A percentile compares a stretch with the other conserved stretches of the same genome.
Evolutionary conservation across 2,113 vertebrate species (phyloP).

Genomic region (Caloenas nicobarica): DNA sequence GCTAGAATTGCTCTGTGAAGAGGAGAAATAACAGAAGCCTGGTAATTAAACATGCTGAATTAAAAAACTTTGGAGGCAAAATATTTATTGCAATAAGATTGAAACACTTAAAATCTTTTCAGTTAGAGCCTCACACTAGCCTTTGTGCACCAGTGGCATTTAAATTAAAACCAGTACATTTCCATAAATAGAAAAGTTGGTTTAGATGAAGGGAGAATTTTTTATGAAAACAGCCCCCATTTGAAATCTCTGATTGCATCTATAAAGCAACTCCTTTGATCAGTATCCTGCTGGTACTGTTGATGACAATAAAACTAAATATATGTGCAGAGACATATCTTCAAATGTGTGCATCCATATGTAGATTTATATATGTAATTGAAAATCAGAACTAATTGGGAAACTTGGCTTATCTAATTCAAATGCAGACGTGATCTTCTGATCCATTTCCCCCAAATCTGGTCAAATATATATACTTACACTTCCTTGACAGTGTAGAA

Average conservation of each 20-base stretch:
- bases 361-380: not conserved
- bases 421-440: not conserved
- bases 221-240: constrained; percentile 8
- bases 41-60: constrained; percentile 26
- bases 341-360: not conserved
- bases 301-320: constrained; percentile 28
- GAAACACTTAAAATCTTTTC: constrained; percentile 32
- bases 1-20: constrained; percentile 10
- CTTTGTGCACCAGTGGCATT: constrained; percentile 22
- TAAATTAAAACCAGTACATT: constrained; percentile 31
- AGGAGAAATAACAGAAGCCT: constrained; percentile 29
- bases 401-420: not conserved
- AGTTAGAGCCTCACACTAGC: not conserved
- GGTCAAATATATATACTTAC: not conserved
- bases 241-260: constrained; percentile 30
- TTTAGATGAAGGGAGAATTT: constrained; percentile 40
- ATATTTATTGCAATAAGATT: constrained; percentile 49
- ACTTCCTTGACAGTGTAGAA: not conserved
- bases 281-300: not conserved
- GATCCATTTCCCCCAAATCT: not conserved
- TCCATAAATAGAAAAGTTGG: constrained; percentile 44
- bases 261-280: constrained; percentile 32
- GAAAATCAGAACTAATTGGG: not conserved
- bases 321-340: not conserved
- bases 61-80: not conserved